Evolutionary conservation across 2,113 vertebrate genomes (phyloP).

Genomic region (Prinia subflava): DNA sequence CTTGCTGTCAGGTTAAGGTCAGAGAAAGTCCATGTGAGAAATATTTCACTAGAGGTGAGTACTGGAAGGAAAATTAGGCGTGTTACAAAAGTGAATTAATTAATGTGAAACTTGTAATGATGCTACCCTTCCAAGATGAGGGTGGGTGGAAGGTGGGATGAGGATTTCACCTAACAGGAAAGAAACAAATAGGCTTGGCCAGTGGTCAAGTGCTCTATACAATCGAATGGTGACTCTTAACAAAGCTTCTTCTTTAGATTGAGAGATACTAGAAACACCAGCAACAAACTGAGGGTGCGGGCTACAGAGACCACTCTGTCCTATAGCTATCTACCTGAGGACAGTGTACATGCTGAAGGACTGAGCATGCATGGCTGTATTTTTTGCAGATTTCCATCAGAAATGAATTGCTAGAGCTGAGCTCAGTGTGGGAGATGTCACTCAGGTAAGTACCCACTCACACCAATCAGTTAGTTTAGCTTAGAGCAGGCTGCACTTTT

Average conservation of each 20-base stretch:
- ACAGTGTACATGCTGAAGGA: neutral
- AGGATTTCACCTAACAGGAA: neutral
- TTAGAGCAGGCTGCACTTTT: neutral
- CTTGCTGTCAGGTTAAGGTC: neutral
- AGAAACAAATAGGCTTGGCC: neutral
- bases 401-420: neutral
- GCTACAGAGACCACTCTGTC: rapidly evolving
- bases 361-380: neutral
- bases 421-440: neutral
- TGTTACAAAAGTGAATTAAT: neutral
- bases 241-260: neutral
- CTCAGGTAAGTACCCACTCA: neutral
- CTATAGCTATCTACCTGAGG: rapidly evolving
- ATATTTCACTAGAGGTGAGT: neutral
- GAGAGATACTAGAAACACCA: neutral
- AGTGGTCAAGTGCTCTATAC: neutral
- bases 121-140: neutral
- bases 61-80: neutral
- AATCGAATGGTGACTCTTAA: neutral
- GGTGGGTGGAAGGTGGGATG: neutral
- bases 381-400: neutral
- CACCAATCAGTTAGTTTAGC: neutral
- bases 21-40: neutral
- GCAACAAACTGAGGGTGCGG: neutral
- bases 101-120: neutral